Conservation (phyloP, 2,113 vertebrate species). For the Polypterus senegalus region DNA sequence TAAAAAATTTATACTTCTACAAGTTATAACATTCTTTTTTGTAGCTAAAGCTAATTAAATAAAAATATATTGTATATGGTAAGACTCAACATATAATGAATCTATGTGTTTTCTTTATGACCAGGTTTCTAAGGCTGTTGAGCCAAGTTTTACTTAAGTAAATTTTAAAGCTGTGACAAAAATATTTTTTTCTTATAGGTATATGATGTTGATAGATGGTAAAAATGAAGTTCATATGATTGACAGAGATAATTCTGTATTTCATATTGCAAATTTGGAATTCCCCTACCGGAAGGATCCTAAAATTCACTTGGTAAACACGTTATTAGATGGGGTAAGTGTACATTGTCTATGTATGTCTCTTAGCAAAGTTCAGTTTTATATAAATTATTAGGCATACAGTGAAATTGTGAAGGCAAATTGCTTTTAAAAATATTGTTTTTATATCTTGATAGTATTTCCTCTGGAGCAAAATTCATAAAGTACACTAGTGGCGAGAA, state of each 20-base stretch:
- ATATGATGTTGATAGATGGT: constrained; percentile 96
- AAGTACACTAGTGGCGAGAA: too few species aligned
- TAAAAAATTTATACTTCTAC: too few species aligned
- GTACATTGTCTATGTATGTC: neutral
- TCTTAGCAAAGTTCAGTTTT: too few species aligned
- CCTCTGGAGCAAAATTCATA: too few species aligned
- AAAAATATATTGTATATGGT: too few species aligned
- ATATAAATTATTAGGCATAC: too few species aligned
- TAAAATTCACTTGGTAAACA: constrained; percentile 71
- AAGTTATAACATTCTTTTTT: too few species aligned
- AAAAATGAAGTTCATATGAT: constrained; percentile 93
- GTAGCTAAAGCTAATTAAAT: too few species aligned
- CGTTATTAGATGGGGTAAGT: constrained; percentile 91
- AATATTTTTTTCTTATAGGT: constrained; percentile 46
- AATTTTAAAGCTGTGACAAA: neutral
- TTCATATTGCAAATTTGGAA: constrained; percentile 84
- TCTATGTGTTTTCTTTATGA: too few species aligned
- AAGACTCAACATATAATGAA: too few species aligned
- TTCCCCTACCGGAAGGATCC: constrained; percentile 93
- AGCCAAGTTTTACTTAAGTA: neutral
- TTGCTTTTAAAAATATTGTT: constrained; percentile 3
- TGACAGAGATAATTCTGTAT: constrained; percentile 85
- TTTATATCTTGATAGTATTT: too few species aligned
- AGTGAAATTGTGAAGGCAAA: constrained; percentile 16
- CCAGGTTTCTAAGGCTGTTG: neutral